Evolutionary conservation across 1,140 invertebrate species (phyloP).

Genomic region (Charaxes varanes): DNA sequence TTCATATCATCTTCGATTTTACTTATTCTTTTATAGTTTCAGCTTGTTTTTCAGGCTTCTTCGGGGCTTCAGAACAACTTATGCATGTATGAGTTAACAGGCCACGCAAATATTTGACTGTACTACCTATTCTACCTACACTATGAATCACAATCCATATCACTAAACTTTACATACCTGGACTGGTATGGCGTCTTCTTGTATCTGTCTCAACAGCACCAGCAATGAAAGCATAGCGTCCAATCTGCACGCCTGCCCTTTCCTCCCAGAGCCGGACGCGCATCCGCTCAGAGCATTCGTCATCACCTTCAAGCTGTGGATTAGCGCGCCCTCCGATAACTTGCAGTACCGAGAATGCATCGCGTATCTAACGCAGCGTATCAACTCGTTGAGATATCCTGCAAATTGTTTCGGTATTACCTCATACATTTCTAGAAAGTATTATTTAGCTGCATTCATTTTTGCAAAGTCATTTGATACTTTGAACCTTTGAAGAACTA

Average conservation of each 20-base stretch:
- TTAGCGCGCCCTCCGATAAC: conserved; percentile 41
- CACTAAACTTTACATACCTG: too few species aligned
- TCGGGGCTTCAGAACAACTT: too few species aligned
- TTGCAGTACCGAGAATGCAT: conserved; percentile 45
- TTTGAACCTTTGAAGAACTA: too few species aligned
- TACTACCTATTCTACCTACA: too few species aligned
- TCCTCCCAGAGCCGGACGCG: conserved; percentile 40
- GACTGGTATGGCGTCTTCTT: conserved; percentile 34
- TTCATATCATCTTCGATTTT: too few species aligned
- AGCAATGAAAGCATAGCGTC: conserved; percentile 39
- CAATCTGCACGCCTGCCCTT: conserved; percentile 46
- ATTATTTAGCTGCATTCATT: neutral
- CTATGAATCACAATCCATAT: too few species aligned
- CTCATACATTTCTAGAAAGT: neutral
- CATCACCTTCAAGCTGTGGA: conserved; percentile 29
- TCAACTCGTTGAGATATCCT: conserved; percentile 62
- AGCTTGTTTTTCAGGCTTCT: too few species aligned
- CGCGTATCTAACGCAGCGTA: conserved; percentile 47
- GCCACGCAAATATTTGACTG: too few species aligned
- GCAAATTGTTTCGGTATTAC: conserved; percentile 18
- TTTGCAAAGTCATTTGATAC: too few species aligned
- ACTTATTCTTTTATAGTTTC: too few species aligned
- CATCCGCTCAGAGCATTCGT: conserved; percentile 32
- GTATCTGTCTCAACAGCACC: conserved; percentile 33
- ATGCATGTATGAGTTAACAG: too few species aligned